Percentiles rank a stretch among this genome's conserved stretches.
Conservation (phyloP, 2,888 invertebrate species). For the Buathra laborator region DNA sequence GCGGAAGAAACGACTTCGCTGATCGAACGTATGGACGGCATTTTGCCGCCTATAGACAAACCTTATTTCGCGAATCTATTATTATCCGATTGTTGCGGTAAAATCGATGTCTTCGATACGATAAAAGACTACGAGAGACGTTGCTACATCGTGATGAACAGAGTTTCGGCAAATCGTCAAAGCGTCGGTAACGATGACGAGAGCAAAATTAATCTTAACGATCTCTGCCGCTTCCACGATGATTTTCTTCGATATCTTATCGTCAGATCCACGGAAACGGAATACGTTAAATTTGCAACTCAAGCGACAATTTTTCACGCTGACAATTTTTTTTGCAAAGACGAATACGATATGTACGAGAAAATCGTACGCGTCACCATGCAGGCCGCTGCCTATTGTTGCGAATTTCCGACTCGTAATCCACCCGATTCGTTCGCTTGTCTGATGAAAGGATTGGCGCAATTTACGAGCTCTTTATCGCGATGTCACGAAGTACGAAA, state of each 20-base stretch:
- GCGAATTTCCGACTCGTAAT: slow-evolving; percentile 74
- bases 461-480: slow-evolving; percentile 65
- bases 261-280: slow-evolving; percentile 73
- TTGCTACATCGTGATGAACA: slow-evolving; percentile 71
- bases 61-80: slow-evolving; percentile 70
- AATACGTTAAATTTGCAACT: slow-evolving; percentile 72
- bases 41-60: slow-evolving; percentile 77
- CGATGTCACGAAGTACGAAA: slow-evolving; percentile 53
- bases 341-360: slow-evolving; percentile 74
- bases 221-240: slow-evolving; percentile 56
- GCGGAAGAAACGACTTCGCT: slow-evolving; percentile 40
- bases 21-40: slow-evolving; percentile 64
- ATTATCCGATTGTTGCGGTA: slow-evolving; percentile 28
- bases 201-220: background rate
- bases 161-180: background rate
- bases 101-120: slow-evolving; percentile 68
- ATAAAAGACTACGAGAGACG: slow-evolving; percentile 77
- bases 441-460: slow-evolving; percentile 73
- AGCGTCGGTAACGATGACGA: background rate
- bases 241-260: slow-evolving; percentile 78
- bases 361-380: slow-evolving; percentile 75
- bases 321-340: slow-evolving; percentile 65
- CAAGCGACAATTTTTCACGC: slow-evolving; percentile 70
- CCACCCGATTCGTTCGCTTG: slow-evolving; percentile 72
- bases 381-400: slow-evolving; percentile 75